phyloP scores from a whole-genome alignment of 2,888 invertebrate species.

The Nemotelus nigrinus region DNA sequence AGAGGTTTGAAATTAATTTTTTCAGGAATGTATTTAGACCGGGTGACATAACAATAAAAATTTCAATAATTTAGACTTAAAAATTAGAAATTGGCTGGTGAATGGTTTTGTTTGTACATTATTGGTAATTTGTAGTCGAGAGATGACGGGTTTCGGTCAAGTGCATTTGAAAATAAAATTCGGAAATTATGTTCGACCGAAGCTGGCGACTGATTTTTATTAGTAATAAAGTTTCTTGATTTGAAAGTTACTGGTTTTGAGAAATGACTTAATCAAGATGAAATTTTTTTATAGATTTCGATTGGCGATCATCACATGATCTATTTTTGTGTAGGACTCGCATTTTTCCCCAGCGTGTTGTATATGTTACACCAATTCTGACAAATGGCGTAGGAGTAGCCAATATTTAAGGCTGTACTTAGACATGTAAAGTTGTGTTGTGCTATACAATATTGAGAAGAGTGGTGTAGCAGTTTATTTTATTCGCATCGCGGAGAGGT shows the following conservation, averaged over 20 bases:
- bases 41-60: constrained; percentile 21
- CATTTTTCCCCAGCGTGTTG: too few relatives aligned
- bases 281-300: too few relatives aligned
- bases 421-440: too few relatives aligned
- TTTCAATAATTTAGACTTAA: constrained; percentile 33
- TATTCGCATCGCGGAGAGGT: too few relatives aligned
- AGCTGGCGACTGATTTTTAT: neutral
- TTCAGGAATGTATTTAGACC: neutral
- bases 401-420: too few relatives aligned
- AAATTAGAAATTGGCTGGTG: constrained; percentile 25
- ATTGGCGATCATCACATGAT: too few relatives aligned
- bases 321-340: too few relatives aligned
- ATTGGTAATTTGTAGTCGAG: constrained; percentile 10
- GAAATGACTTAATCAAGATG: too few relatives aligned
- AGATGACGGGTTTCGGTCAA: neutral
- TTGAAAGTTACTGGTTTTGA: neutral
- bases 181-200: neutral
- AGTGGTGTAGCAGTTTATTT: too few relatives aligned
- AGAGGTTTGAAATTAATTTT: neutral
- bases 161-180: constrained; percentile 14
- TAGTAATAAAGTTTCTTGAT: constrained; percentile 6
- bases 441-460: too few relatives aligned
- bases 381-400: too few relatives aligned
- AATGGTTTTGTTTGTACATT: constrained; percentile 3
- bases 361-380: too few relatives aligned